phyloP scores from a whole-genome alignment of 2,113 vertebrate species.

The Platichthys flesus region DNA sequence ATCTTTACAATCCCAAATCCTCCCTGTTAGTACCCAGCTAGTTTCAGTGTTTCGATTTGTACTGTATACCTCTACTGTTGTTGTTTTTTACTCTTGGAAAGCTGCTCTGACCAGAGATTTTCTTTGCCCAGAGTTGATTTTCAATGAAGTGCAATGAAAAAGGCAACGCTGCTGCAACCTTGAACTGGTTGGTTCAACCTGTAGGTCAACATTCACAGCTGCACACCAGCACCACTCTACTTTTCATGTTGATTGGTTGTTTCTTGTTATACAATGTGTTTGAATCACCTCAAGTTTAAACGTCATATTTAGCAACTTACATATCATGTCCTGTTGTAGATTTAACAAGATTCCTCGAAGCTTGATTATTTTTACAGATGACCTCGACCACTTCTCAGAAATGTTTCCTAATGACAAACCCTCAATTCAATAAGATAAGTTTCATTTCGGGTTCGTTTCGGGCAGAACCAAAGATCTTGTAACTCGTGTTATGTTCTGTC shows the following conservation, averaged over 20 bases:
- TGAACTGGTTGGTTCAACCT: background rate
- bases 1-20: background rate
- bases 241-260: background rate
- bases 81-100: background rate
- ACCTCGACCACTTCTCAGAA: slow-evolving; percentile 19
- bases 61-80: slow-evolving; percentile 29
- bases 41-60: background rate
- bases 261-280: slow-evolving; percentile 1
- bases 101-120: slow-evolving; percentile 14
- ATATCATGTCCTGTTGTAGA: background rate
- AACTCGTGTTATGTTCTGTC: slow-evolving; percentile 22
- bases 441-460: slow-evolving; percentile 12
- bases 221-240: slow-evolving; percentile 8
- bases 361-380: background rate
- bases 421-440: background rate
- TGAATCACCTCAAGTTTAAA: slow-evolving; percentile 27
- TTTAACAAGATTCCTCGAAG: background rate
- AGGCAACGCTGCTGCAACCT: slow-evolving; percentile 17
- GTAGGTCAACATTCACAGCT: background rate
- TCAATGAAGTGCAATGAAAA: slow-evolving; percentile 36
- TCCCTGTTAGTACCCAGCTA: background rate
- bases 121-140: slow-evolving; percentile 19
- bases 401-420: background rate
- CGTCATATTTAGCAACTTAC: background rate
- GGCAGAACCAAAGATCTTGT: slow-evolving; percentile 50